Evolutionary conservation across 2,113 vertebrate species (phyloP), one percentile per base, ranked within the genome.

Genomic region (Charina bottae): DNA sequence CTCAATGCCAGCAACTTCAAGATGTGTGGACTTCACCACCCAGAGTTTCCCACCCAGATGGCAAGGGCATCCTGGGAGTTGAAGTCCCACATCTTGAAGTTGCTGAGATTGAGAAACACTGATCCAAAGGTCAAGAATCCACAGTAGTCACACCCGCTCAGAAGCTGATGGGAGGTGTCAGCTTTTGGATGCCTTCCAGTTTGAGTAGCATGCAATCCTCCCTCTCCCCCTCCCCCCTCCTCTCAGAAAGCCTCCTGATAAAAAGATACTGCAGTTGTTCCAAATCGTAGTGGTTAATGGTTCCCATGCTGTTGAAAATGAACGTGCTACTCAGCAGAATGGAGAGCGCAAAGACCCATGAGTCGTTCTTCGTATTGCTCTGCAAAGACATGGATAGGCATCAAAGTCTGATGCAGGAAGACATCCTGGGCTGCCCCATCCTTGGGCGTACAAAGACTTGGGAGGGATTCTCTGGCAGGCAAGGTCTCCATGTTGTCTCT

Each of bases 251-350:
- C 17, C 3, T 56, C 83, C 10, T 23, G 68, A 3, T 46, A 68
- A 13, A 56, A 93, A 89, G 96, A 95, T 94, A 94, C 95, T 95
- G 93, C 8, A 93, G 85, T 12, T 94, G 88, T 26, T 95, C 93
- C 92, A 96, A 42, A 37, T 90, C 86, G 7, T 85, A 23, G 12
- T 95, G 89, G 90, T 94, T 94, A 89, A 97, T 96, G 89, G 92
- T 95, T 11, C 56, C 12, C 89, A 96, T 26, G 90, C 95, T 97
- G 93, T 97, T 97, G 87, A 97, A 97, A 33, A 97, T 62, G 11
- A 97, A 93, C 7, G 78, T 64, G 92, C 95, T 96, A 92, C 96
- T 96, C 15, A 97, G 93, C 53, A 97, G 94, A 59, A 97, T 46
- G 24, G 94, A 95, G 90, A 96, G 88, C 3, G 90, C 93, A 9